Base-by-base conservation (phyloP, 1,140 invertebrate genomes). In the Macrobrachium nipponense region DNA sequence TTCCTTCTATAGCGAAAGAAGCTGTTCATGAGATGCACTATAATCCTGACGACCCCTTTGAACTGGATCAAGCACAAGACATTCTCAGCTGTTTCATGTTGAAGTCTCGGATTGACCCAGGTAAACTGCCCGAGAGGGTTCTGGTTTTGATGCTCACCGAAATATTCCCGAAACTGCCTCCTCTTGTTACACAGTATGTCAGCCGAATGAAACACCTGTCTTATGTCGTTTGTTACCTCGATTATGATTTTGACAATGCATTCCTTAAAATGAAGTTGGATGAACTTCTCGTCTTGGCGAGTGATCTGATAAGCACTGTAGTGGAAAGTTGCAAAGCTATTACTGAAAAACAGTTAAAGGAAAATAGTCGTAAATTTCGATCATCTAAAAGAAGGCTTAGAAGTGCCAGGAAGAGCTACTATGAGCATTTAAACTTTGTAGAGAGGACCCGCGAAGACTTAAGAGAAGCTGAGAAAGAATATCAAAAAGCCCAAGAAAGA, bases 361-460 rank as follows among this genome's bases (percentile, higher is more conserved):
- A 86, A 17, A 59, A 18, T 36, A 14, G 77, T 12, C 60, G 80
- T 23, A 75, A 80, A 51, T 62, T 86, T 20, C 68, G 20, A 10
- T 59, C 36, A 15, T 79, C 84, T 11, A 86, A 80, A 60, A 20
- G 78, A 27, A 70, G 77, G n/a, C 68, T 80, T 7, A 61, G 60
- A 79, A 60, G 58, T 14, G 76, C 84, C 27, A 64, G 80, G 44
- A 78, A 60, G 51, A 70, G 73, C 8, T 86, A 68, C 62, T 20
- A 80, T 43, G 59, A 79, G 14, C 76, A 86, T 27, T n/a, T 86
- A 18, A 44, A 60, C 17, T 72, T 58, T 2, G 84, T 86, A 1
- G 51, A 51, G 8, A 86, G 80, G 60, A 86, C 84, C 7, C 84
- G 77, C 5, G 77, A 64, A 64, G 84, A 80, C 11, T 44, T 86